phyloP scores from a whole-genome alignment of 2,113 vertebrate genomes.

The Sardina pilchardus region DNA sequence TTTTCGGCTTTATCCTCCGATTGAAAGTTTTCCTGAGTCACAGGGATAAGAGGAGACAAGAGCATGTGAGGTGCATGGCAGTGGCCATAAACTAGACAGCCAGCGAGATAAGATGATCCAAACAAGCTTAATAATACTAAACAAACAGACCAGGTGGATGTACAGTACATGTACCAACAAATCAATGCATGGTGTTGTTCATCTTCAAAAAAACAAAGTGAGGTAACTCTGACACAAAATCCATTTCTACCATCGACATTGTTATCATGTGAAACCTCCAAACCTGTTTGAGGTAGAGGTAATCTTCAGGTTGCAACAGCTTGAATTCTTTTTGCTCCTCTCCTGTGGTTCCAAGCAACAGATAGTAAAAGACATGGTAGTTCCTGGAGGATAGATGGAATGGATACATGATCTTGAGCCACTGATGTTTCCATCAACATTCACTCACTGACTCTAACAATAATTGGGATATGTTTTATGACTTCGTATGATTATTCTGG shows the following conservation, averaged over 20 bases:
- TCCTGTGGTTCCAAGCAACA: constrained; percentile 84
- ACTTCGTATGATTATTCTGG: background rate
- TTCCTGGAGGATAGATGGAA: constrained; percentile 73
- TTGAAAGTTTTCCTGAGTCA: constrained; percentile 78
- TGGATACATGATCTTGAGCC: constrained; percentile 22
- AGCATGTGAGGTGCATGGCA: background rate
- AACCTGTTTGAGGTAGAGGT: constrained; percentile 98
- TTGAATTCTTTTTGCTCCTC: constrained; percentile 86
- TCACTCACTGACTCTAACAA: background rate
- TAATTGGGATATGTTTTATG: background rate
- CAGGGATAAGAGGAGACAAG: constrained; percentile 21
- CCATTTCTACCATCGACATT: background rate
- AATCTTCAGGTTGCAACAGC: constrained; percentile 86
- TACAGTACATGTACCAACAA: background rate
- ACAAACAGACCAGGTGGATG: background rate
- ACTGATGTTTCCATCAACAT: background rate
- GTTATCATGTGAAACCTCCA: constrained; percentile 1
- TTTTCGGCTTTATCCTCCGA: constrained; percentile 84
- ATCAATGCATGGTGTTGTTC: background rate
- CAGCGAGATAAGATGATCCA: background rate
- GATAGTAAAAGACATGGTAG: constrained; percentile 96
- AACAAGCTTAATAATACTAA: background rate
- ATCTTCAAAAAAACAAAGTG: background rate
- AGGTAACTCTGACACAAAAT: background rate
- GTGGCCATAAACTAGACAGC: background rate